phyloP scores from a whole-genome alignment of 1,140 invertebrate species.

The Lithobius niger region DNA sequence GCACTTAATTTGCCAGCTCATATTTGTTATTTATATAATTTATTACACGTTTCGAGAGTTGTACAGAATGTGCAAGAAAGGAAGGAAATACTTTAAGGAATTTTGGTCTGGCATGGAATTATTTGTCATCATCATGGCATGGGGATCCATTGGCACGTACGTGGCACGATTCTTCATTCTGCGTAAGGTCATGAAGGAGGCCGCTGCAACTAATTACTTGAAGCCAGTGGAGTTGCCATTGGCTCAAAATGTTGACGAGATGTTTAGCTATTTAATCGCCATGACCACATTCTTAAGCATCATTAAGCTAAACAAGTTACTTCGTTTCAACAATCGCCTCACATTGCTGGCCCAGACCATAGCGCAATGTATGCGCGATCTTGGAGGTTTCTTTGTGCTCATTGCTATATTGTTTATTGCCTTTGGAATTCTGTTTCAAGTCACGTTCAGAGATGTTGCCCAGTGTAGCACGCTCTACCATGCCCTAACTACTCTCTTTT shows the following conservation, averaged over 20 bases:
- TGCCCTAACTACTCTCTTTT: slow-evolving; percentile 36
- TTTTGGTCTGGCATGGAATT: slow-evolving; percentile 37
- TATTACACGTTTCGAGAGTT: slow-evolving; percentile 37
- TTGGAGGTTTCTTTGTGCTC: slow-evolving; percentile 29
- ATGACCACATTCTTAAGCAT: slow-evolving; percentile 37
- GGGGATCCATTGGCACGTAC: slow-evolving; percentile 30
- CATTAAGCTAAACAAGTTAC: slow-evolving; percentile 38
- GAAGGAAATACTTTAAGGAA: slow-evolving; percentile 28
- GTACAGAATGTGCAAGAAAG: slow-evolving; percentile 19
- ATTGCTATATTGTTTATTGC: slow-evolving; percentile 30
- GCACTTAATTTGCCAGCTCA: slow-evolving; percentile 29
- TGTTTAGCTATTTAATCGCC: slow-evolving; percentile 36
- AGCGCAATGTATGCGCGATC: slow-evolving; percentile 28
- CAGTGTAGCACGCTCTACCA: slow-evolving; percentile 28
- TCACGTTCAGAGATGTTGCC: slow-evolving; percentile 30
- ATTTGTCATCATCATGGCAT: slow-evolving; percentile 31
- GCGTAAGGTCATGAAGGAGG: slow-evolving; percentile 27
- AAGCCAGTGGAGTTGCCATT: slow-evolving; percentile 38
- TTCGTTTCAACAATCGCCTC: slow-evolving; percentile 40
- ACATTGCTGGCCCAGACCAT: slow-evolving; percentile 29
- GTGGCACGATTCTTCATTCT: slow-evolving; percentile 30
- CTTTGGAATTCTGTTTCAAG: slow-evolving; percentile 37
- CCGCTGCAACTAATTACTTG: slow-evolving; percentile 35
- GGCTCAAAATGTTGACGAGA: slow-evolving; percentile 35
- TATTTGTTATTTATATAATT: slow-evolving; percentile 34